Evolutionary conservation across 1,140 invertebrate genomes (phyloP), one percentile per base, ranked within the genome.

Genomic region (Latrodectus geometricus): DNA sequence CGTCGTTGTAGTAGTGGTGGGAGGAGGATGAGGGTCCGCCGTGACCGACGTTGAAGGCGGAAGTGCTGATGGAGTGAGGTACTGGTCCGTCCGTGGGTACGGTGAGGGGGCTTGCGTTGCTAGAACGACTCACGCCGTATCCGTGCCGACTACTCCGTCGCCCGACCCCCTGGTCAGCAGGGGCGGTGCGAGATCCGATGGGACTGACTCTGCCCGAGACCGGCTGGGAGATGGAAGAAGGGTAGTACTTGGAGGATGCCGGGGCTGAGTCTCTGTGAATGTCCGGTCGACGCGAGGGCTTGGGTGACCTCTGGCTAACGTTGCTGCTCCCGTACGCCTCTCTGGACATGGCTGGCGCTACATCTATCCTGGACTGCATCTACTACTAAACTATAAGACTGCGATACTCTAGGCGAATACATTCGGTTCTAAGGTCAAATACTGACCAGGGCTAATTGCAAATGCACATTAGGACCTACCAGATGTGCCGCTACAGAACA

Each of bases 1-100:
- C 94, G 90, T 95, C 95, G 91, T 94, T 93, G 90, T 95, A 94
- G 72, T 87, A 87, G 69, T 75, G 52, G 17, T 21, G 11, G 15
- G 12, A n/a, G 15, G 12, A n/a, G 77, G 72, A 56, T 69, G 75
- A 35, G 49, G 35, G 12, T 12, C 23, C 17, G 11, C 75, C 74
- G 77, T 88, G 84, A 17, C 88, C 66, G n/a, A 70, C 88, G 83
- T 88, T 84, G n/a, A 82, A 87, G 8, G 84, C 86, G 70, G 78
- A 87, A 49, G 80, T 87, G 65, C 81, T 86, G 56, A 88, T 61
- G 8, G 88, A 89, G 21, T 88, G 87, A 7, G 88, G 88, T 15
- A 88, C 77, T 21, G 82, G 70, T 23, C 66, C 70, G 50, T 87
- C 86, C 9, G 48, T n/a, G 9, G 88, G 89, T 74, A 89, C n/a